Base-by-base conservation (phyloP, 2,888 invertebrate genomes). In the Spodoptera picta region DNA sequence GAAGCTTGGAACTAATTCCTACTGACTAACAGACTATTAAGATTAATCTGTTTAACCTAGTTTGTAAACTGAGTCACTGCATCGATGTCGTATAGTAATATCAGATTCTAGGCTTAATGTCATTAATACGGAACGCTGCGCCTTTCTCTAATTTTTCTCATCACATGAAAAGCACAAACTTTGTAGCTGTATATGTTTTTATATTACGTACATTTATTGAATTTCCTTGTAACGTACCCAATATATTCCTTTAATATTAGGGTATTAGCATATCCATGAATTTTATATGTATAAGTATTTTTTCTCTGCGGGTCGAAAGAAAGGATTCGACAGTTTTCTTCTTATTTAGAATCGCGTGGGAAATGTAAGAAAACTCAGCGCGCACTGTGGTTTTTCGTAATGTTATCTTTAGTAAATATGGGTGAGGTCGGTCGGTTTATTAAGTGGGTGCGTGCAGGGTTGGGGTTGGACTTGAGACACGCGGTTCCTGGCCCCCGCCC, bases 341-440 rank as follows among this genome's bases (percentile, higher is more conserved):
- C 46, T 66, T 65, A 74, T 71, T 63, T 69, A 68, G 70, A 70
- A 75, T 61, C 49, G 65, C 67, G 69, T 69, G 70, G 73, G 65
- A 66, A 76, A 77, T 65, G 58, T 68, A 71, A 75, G 69, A 73
- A 78, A 60, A 74, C 56, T 67, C 60, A 57, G 52, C 69, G 48
- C 53, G 74, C 69, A 63, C 62, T 75, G 73, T 52, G 69, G 65
- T 74, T 77, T 77, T 75, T 70, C 57, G 65, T 77, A 80, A 81
- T 82, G 78, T 81, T 83, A 80, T 83, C 78, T 85, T 84, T 85
- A 70, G 77, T 78, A 79, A 81, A 82, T 82, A 83, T 81, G 76
- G 79, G 77, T 75, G 69, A 75, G 79, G 77, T 80, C 69, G 75
- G 79, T 69, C 71, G 72, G 78, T 79, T 81, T 85, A 84, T 85